Percentiles rank a stretch among this genome's conserved stretches.
phyloP scores from a whole-genome alignment of 2,113 vertebrate species.

The Zosterops lateralis region DNA sequence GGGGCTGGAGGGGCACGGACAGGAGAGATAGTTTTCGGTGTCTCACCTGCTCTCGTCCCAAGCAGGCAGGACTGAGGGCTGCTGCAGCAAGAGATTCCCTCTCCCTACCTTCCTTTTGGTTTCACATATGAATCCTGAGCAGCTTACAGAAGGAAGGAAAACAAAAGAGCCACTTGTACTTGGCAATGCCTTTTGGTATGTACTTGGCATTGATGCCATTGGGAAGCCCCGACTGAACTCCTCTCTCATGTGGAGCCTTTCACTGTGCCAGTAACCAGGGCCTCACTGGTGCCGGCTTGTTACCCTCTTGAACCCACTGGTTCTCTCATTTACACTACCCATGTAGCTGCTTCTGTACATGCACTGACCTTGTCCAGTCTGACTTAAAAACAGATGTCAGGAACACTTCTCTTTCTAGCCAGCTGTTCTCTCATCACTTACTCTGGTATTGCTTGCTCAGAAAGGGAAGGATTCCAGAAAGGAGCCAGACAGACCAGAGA shows the following conservation, averaged over 20 bases:
- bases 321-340: neutral
- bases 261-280: neutral
- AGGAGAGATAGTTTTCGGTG: neutral
- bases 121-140: neutral
- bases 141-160: neutral
- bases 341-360: neutral
- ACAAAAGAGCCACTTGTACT: neutral
- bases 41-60: neutral
- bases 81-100: neutral
- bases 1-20: neutral
- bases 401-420: neutral
- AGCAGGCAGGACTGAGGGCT: neutral
- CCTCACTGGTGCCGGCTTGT: neutral
- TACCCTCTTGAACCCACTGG: neutral
- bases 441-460: neutral
- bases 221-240: neutral
- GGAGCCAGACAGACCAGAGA: neutral
- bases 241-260: neutral
- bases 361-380: neutral
- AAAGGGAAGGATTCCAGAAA: neutral
- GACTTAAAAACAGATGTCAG: neutral
- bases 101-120: neutral
- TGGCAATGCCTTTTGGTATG: neutral
- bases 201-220: neutral
- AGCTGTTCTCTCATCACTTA: slow-evolving; percentile 13